Conservation (phyloP, 2,888 invertebrate genomes). For the Drosophila melanocephala region DNA sequence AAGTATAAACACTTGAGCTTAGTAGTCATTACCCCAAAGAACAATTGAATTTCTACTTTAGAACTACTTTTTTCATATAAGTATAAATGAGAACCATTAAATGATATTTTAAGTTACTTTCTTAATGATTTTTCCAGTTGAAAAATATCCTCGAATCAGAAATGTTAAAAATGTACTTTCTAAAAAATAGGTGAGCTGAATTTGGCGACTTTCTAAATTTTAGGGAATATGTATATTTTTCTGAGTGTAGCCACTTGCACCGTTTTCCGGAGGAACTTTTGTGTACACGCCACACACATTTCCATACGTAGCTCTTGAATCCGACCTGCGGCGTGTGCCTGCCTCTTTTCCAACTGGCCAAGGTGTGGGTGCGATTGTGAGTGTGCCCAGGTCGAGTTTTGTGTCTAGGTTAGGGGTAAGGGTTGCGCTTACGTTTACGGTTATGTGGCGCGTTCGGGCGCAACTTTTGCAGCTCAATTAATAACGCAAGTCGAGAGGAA, state of each 20-base stretch:
- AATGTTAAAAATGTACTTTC: not conserved
- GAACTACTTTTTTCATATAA: not conserved
- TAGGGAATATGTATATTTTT: not conserved
- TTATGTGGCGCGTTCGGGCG: conserved; percentile 57
- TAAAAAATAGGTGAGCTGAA: not conserved
- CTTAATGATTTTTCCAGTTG: not conserved
- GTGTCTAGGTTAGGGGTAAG: conserved; percentile 46
- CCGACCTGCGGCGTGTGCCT: conserved; percentile 45
- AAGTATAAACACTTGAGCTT: not conserved
- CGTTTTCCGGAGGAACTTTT: conserved; percentile 67
- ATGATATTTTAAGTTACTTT: not conserved
- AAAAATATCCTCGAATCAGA: not conserved
- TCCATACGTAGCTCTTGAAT: conserved; percentile 63
- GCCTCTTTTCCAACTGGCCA: conserved; percentile 42
- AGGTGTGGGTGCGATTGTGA: conserved; percentile 30
- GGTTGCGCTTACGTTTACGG: conserved; percentile 57
- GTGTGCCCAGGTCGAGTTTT: conserved; percentile 32
- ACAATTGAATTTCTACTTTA: not conserved
- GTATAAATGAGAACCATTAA: not conserved
- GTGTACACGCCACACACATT: conserved; percentile 64
- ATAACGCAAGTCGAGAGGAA: conserved; percentile 78
- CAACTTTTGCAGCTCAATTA: conserved; percentile 81
- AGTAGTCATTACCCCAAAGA: not conserved
- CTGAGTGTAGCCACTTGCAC: conserved; percentile 22
- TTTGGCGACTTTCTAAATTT: not conserved